Base-by-base conservation (phyloP, 2,797 vertebrate species). In the Characodon lateralis region DNA sequence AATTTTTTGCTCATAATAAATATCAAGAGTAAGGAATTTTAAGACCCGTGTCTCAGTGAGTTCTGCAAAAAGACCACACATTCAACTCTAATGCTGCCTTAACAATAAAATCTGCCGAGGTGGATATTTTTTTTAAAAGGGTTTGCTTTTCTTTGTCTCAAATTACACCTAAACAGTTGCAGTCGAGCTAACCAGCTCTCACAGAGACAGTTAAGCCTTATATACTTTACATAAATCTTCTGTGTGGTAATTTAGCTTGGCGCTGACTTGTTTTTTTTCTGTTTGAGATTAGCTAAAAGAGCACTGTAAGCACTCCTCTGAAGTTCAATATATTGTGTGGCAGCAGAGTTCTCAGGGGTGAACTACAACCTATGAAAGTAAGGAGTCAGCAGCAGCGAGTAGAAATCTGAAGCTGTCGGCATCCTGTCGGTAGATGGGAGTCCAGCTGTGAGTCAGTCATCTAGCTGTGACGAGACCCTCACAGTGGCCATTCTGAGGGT, bases 401-500 rank as follows among this genome's bases (percentile, higher is more conserved):
- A 83, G 84, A 88, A 88, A 88, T 89, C 81, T 83, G 81, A 81
- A 83, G 90, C 81, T 78, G 90, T 74, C n/a, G 59, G 85, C 83
- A 90, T 88, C 77, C 84, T 88, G 89, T 70, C 83, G 89, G 89
- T 87, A 88, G 91, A 92, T 81, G 85, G 89, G 82, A 85, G 81
- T 91, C 92, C 89, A 85, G 91, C 92, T 91, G 92, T 90, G 92
- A 92, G 90, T 90, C 85, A 76, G 89, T 91, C 81, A 31, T 78
- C 90, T 92, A 59, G 88, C 93, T 94, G 93, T 94, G 94, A 88
- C 85, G 92, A 92, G 93, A 94, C 88, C 84, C 93, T 93, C 93
- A 71, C 85, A 79, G 88, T 85, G 88, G 91, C 91, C 92, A 87
- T 94, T 93, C 80, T 77, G 88, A 82, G 89, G 79, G 59, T 28